phyloP scores from a whole-genome alignment of 2,888 invertebrate genomes.

The Polydrusus cervinus region DNA sequence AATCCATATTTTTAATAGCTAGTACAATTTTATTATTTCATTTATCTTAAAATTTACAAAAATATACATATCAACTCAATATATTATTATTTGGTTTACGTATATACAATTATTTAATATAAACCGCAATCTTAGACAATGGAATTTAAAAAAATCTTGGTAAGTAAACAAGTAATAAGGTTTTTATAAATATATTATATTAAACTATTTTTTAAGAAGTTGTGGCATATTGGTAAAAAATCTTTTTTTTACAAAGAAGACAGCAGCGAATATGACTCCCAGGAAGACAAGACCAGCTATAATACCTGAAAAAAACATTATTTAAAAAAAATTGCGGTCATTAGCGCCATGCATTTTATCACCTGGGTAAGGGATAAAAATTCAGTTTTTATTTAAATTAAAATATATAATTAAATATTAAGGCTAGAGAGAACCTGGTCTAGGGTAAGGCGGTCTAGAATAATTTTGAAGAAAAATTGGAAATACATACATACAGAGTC shows the following conservation, averaged over 20 bases:
- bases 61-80: background rate
- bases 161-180: background rate
- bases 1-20: too few relatives aligned
- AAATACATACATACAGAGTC: too few relatives aligned
- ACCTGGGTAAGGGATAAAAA: too few relatives aligned
- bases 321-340: background rate
- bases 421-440: too few relatives aligned
- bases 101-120: background rate
- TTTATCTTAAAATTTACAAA: background rate
- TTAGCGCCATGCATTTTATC: too few relatives aligned
- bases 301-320: conserved; percentile 68
- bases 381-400: too few relatives aligned
- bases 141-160: background rate
- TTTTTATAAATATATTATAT: background rate
- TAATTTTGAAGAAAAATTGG: too few relatives aligned
- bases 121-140: background rate
- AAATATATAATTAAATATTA: too few relatives aligned
- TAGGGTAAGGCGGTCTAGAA: too few relatives aligned
- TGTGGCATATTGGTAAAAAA: conserved; percentile 55
- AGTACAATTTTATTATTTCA: background rate
- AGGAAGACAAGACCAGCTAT: conserved; percentile 81
- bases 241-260: conserved; percentile 73
- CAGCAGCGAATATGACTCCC: conserved; percentile 77
- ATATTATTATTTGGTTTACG: background rate
- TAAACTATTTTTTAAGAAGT: conserved; percentile 46